A percentile compares a stretch with the other conserved stretches of the same genome.
phyloP scores from a whole-genome alignment of 2,888 invertebrate genomes.

The Merodon equestris region DNA sequence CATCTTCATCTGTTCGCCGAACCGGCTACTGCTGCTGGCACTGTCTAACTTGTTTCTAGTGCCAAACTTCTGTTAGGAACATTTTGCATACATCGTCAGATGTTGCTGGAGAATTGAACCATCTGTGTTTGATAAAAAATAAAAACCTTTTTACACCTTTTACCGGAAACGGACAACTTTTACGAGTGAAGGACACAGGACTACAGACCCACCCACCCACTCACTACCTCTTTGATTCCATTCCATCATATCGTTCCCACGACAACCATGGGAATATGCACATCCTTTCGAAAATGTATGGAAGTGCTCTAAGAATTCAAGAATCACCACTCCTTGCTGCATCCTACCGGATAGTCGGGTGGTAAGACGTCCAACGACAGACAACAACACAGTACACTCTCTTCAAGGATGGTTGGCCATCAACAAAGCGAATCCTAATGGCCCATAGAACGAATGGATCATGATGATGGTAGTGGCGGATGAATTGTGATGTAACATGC shows the following conservation, averaged over 20 bases:
- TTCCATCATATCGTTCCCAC: constrained; percentile 34
- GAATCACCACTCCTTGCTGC: constrained; percentile 38
- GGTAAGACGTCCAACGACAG: constrained; percentile 50
- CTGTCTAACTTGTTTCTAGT: constrained; percentile 21
- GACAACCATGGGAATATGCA: constrained; percentile 46
- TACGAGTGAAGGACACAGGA: constrained; percentile 9
- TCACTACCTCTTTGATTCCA: constrained; percentile 10
- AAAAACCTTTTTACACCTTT: not conserved
- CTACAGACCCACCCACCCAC: constrained; percentile 9
- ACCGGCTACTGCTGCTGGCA: not conserved
- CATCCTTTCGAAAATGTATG: constrained; percentile 57
- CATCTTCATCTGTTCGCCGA: not conserved
- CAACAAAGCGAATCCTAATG: constrained; percentile 67
- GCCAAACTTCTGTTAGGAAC: constrained; percentile 41
- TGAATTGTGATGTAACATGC: constrained; percentile 66
- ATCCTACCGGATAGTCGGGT: constrained; percentile 13
- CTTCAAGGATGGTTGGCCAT: constrained; percentile 63
- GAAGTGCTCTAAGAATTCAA: constrained; percentile 18
- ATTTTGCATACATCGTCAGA: constrained; percentile 58
- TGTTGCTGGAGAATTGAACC: constrained; percentile 37
- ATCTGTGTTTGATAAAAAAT: constrained; percentile 37
- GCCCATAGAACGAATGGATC: constrained; percentile 19
- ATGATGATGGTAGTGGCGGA: constrained; percentile 24
- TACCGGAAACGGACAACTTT: not conserved
- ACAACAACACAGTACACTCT: constrained; percentile 54